A percentile compares a stretch with the other conserved stretches of the same genome.
Conservation (phyloP, 2,113 vertebrate species). For the Poecilia latipinna region DNA sequence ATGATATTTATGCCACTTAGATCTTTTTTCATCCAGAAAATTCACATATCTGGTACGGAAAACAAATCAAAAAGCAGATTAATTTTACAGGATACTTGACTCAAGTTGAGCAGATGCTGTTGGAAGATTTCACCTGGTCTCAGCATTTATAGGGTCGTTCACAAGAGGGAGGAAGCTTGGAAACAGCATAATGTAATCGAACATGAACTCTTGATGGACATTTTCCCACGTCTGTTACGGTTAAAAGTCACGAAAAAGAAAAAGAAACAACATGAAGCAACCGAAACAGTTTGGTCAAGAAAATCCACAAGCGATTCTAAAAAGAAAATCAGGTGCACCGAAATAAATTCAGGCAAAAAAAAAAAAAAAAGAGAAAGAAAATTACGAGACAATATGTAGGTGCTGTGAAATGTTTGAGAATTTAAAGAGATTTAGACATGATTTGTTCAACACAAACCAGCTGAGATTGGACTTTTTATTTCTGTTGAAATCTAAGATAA, state of each 20-base stretch:
- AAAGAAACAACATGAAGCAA: background rate
- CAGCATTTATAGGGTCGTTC: background rate
- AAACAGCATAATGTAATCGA: conserved; percentile 7
- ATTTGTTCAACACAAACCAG: background rate
- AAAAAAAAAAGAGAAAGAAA: background rate
- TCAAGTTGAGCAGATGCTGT: background rate
- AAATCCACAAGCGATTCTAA: background rate
- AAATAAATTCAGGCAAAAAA: background rate
- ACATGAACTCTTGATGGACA: conserved; percentile 12
- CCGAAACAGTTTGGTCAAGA: background rate
- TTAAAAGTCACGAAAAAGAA: background rate
- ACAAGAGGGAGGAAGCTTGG: background rate
- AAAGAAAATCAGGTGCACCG: background rate
- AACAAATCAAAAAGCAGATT: background rate
- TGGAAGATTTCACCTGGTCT: conserved; percentile 18
- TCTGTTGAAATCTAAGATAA: background rate
- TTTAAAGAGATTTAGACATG: background rate
- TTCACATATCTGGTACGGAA: background rate
- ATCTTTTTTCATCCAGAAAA: background rate
- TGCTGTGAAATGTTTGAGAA: background rate
- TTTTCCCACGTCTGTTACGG: background rate
- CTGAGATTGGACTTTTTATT: background rate
- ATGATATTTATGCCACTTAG: background rate
- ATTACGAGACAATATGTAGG: background rate
- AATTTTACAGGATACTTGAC: conserved; percentile 6